Percentiles rank a stretch among this genome's conserved stretches.
Conservation (phyloP, 2,797 vertebrate genomes). For the Apodemus agrarius region DNA sequence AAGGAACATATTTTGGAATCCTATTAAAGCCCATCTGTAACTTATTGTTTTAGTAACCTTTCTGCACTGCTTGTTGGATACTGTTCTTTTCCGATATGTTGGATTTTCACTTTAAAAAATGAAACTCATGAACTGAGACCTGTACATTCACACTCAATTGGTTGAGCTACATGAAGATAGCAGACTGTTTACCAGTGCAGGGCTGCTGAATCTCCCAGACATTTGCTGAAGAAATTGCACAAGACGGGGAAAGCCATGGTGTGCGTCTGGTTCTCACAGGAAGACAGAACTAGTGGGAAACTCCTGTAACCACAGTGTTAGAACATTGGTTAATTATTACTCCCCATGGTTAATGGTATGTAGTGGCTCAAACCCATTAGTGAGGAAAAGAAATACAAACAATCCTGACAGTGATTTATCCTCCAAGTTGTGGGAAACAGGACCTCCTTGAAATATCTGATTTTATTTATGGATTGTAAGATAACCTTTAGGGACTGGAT, state of each 20-base stretch:
- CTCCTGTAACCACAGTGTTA: neutral
- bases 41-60: neutral
- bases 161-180: constrained; percentile 19
- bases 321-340: constrained; percentile 60
- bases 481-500: constrained; percentile 21
- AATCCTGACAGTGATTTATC: constrained; percentile 36
- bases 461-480: constrained; percentile 17
- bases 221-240: constrained; percentile 56
- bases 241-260: neutral
- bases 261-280: neutral
- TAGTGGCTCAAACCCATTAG: constrained; percentile 5
- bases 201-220: neutral
- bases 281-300: neutral
- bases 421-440: constrained; percentile 45
- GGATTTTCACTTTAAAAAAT: neutral
- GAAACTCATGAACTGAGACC: constrained; percentile 35
- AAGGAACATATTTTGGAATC: neutral
- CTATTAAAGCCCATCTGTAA: neutral
- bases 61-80: neutral
- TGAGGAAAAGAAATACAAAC: constrained; percentile 44
- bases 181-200: neutral
- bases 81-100: neutral
- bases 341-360: constrained; percentile 51
- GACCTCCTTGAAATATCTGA: neutral
- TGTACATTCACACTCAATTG: neutral